Conservation (phyloP, 2,888 invertebrate genomes). For the Hermodice carunculata region DNA sequence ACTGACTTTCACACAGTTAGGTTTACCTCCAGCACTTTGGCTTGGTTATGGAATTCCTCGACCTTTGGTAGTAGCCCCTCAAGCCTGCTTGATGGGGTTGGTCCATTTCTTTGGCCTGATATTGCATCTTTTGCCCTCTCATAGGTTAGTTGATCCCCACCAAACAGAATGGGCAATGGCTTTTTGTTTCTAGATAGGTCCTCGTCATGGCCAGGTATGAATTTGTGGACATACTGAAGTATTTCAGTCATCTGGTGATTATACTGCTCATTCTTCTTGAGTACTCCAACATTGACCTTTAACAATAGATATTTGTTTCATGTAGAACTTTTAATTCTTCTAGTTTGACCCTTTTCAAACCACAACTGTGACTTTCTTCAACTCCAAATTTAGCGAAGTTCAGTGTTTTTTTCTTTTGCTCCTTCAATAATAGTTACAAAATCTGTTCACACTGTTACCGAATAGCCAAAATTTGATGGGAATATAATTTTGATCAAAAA, state of each 20-base stretch:
- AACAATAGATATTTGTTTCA: neutral
- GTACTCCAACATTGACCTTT: neutral
- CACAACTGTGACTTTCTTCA: too few species aligned
- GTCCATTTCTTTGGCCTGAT: neutral
- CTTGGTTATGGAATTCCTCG: neutral
- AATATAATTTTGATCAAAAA: too few species aligned
- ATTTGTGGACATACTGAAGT: neutral
- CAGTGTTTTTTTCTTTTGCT: too few species aligned
- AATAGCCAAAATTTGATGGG: too few species aligned
- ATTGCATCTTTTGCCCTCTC: neutral
- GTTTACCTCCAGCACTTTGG: neutral
- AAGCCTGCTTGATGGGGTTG: neutral
- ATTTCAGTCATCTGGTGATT: neutral
- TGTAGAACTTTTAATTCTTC: too few species aligned
- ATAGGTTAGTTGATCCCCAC: neutral
- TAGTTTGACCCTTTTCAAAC: too few species aligned
- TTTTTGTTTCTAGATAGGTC: neutral
- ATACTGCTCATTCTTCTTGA: neutral
- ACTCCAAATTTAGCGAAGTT: too few species aligned
- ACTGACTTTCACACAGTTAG: too few species aligned
- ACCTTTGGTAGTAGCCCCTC: neutral
- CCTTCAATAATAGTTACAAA: too few species aligned
- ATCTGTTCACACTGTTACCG: too few species aligned
- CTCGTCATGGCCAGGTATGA: neutral
- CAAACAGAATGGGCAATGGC: neutral